phyloP scores from a whole-genome alignment of 2,888 invertebrate genomes.

The Leistus spinibarbis region DNA sequence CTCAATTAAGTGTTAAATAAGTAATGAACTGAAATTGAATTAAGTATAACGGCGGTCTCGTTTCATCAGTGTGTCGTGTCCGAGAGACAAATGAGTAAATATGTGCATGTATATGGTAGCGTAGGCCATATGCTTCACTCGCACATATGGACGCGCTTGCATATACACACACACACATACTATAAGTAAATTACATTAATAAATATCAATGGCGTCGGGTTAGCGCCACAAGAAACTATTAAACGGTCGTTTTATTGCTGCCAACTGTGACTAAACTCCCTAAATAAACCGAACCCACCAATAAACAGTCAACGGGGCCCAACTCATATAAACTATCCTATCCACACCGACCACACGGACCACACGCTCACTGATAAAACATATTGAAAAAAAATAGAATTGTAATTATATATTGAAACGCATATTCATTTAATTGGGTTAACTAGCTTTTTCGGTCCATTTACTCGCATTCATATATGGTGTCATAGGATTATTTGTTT shows the following conservation, averaged over 20 bases:
- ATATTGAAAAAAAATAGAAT: slow-evolving; percentile 30
- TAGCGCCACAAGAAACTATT: slow-evolving; percentile 51
- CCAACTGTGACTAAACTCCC: slow-evolving; percentile 48
- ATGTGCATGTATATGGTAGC: not conserved
- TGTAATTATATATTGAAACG: slow-evolving; percentile 32
- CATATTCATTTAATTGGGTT: slow-evolving; percentile 25
- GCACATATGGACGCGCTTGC: not conserved
- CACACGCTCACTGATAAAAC: not conserved
- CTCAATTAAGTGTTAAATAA: slow-evolving; percentile 36
- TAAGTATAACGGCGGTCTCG: slow-evolving; percentile 18
- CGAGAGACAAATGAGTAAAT: not conserved
- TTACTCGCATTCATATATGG: not conserved
- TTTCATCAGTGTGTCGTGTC: slow-evolving; percentile 6
- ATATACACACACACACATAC: slow-evolving; percentile 35
- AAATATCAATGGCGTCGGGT: slow-evolving; percentile 52
- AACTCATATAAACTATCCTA: slow-evolving; percentile 7
- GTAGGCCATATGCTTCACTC: slow-evolving; percentile 49
- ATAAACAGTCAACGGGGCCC: slow-evolving; percentile 31
- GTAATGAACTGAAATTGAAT: slow-evolving; percentile 38
- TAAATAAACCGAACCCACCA: slow-evolving; percentile 42
- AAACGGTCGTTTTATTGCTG: slow-evolving; percentile 49
- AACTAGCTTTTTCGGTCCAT: not conserved
- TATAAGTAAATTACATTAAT: slow-evolving; percentile 53
- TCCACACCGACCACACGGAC: slow-evolving; percentile 1
- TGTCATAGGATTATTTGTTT: no score